Evolutionary conservation across 2,113 vertebrate species (phyloP).

Genomic region (Cettia cetti): DNA sequence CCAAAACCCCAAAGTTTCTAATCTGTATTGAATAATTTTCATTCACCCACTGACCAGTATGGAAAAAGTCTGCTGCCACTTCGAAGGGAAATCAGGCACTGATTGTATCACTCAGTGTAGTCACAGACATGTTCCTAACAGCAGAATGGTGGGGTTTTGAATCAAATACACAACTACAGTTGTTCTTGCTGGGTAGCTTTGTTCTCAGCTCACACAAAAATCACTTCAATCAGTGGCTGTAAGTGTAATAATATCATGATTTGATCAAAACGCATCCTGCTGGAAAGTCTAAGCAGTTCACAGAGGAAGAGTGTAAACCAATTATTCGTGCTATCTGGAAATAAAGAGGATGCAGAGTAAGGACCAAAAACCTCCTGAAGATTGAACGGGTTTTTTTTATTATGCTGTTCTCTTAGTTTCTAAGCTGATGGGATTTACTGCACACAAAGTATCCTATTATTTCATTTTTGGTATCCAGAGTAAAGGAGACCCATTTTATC

Average conservation of each 20-base stretch:
- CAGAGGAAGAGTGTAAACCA: constrained; percentile 52
- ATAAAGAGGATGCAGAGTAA: constrained; percentile 18
- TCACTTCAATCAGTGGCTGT: constrained; percentile 55
- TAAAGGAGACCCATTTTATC: neutral
- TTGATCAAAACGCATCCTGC: constrained; percentile 32
- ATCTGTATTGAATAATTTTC: neutral
- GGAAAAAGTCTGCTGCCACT: neutral
- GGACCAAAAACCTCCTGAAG: neutral
- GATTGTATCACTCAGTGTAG: neutral
- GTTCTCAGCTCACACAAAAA: constrained; percentile 58
- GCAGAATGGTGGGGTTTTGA: neutral
- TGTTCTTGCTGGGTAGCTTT: constrained; percentile 16
- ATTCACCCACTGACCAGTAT: neutral
- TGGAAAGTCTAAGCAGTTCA: constrained; percentile 32
- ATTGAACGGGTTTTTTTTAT: neutral
- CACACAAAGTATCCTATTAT: neutral
- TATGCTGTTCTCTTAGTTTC: neutral
- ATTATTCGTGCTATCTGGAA: constrained; percentile 61
- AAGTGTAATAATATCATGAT: constrained; percentile 2
- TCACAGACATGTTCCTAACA: neutral
- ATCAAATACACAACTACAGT: constrained; percentile 25
- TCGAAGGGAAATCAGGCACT: neutral
- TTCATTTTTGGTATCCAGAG: neutral
- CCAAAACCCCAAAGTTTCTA: neutral
- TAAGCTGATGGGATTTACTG: neutral